Conservation (phyloP, 2,113 vertebrate genomes). For the Syngnathus floridae region DNA sequence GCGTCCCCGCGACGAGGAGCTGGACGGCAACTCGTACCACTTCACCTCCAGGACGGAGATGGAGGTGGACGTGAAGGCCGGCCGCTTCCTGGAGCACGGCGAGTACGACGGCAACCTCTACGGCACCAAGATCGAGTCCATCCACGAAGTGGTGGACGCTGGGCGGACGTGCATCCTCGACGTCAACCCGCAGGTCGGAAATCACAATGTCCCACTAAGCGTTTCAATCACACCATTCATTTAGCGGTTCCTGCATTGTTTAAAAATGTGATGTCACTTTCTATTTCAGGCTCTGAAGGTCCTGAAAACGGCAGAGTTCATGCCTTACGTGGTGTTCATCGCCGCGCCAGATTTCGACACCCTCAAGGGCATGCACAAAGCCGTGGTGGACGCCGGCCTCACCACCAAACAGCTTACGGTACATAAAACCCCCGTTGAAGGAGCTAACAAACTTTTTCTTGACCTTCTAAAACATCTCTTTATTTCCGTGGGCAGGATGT, state of each 20-base stretch:
- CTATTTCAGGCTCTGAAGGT: constrained; percentile 85
- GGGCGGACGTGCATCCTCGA: constrained; percentile 95
- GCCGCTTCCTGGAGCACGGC: constrained; percentile 92
- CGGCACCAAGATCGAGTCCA: constrained; percentile 95
- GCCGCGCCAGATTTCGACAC: constrained; percentile 91
- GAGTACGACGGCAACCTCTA: constrained; percentile 98
- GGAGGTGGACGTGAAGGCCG: constrained; percentile 89
- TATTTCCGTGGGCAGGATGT: constrained; percentile 74
- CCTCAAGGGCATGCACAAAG: constrained; percentile 89
- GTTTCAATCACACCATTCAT: neutral
- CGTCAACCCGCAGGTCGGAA: constrained; percentile 88
- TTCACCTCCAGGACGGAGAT: constrained; percentile 90
- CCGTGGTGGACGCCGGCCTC: constrained; percentile 91
- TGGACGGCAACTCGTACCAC: constrained; percentile 87
- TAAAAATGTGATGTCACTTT: neutral
- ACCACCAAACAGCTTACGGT: constrained; percentile 94
- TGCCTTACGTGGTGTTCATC: constrained; percentile 97
- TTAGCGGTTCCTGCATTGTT: neutral
- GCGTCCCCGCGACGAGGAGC: constrained; percentile 86
- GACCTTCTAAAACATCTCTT: too few species aligned
- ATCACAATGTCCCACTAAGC: neutral
- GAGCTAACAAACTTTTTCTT: too few species aligned
- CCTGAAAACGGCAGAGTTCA: constrained; percentile 91
- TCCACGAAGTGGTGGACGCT: constrained; percentile 87
- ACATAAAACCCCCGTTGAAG: neutral